Percentiles rank a stretch among this genome's conserved stretches.
These are phyloP conservation scores for Poecilia picta DNA, from an alignment of 2,797 vertebrate genomes.

Conservation along the genomic window DNA sequence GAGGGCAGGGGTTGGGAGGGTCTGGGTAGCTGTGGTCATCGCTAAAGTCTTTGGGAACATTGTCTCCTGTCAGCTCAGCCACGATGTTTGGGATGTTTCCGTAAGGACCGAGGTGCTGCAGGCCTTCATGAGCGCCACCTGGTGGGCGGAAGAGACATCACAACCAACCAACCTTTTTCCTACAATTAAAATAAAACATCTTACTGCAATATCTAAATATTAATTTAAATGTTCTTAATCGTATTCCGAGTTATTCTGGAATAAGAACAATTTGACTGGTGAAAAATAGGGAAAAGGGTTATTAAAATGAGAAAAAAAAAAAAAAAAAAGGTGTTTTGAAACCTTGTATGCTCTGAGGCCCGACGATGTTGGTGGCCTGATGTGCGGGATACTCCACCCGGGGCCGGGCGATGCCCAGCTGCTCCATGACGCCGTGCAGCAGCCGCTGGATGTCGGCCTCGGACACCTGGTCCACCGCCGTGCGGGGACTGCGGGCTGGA, in stretches of 20 bases:
- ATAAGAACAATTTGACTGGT: neutral
- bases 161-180: neutral
- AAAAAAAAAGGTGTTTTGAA: neutral
- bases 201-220: neutral
- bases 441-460: slow-evolving; percentile 95
- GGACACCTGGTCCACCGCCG: slow-evolving; percentile 87
- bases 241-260: neutral
- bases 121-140: slow-evolving; percentile 97
- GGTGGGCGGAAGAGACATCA: slow-evolving; percentile 38
- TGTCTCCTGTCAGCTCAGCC: slow-evolving; percentile 95
- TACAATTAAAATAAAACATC: neutral
- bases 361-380: slow-evolving; percentile 94
- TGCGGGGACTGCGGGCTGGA: slow-evolving; percentile 83
- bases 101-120: slow-evolving; percentile 96
- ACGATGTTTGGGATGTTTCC: slow-evolving; percentile 98
- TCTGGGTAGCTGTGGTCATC: slow-evolving; percentile 97
- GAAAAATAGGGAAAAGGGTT: neutral
- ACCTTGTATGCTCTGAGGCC: slow-evolving; percentile 97
- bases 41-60: slow-evolving; percentile 94
- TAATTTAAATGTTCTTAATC: neutral
- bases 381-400: slow-evolving; percentile 96
- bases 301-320: neutral
- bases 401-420: slow-evolving; percentile 93
- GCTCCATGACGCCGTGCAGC: slow-evolving; percentile 97
- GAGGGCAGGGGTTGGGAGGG: slow-evolving; percentile 95